Conservation (phyloP, 2,888 invertebrate genomes). For the Stenichneumon culpator region DNA sequence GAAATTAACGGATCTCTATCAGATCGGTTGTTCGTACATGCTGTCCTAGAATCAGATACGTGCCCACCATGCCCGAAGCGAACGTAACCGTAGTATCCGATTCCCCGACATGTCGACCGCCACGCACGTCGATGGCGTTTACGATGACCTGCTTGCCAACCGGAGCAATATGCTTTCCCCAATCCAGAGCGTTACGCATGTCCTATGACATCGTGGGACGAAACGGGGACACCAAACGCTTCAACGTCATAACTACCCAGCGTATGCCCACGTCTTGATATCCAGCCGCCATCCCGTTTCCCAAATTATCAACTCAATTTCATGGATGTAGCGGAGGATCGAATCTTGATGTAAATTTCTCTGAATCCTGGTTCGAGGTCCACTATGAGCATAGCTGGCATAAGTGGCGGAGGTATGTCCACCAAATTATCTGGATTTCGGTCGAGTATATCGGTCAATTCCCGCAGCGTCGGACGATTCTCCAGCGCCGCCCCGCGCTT, state of each 20-base stretch:
- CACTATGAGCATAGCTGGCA: not conserved
- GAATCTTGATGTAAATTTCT: slow-evolving; percentile 23
- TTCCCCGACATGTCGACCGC: not conserved
- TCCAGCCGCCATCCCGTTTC: slow-evolving; percentile 3
- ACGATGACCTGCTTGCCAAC: slow-evolving; percentile 3
- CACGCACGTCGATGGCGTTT: not conserved
- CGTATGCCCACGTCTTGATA: slow-evolving; percentile 10
- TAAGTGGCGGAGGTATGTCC: not conserved
- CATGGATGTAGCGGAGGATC: not conserved
- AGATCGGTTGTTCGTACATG: not conserved
- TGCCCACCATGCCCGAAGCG: not conserved
- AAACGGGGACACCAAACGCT: slow-evolving; percentile 10
- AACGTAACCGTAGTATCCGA: not conserved
- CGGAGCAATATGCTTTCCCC: not conserved
- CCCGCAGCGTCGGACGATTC: slow-evolving; percentile 13
- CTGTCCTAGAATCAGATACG: slow-evolving; percentile 9
- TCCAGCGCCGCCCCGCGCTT: not conserved
- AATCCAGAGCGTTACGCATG: slow-evolving; percentile 7
- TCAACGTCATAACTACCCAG: not conserved
- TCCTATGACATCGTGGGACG: not conserved
- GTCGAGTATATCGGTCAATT: slow-evolving; percentile 29
- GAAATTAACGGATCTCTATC: slow-evolving; percentile 24
- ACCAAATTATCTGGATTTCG: slow-evolving; percentile 18
- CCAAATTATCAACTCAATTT: slow-evolving; percentile 23
- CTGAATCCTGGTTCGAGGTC: not conserved